These are phyloP conservation scores for Tinamus major DNA, from an alignment of 2,797 vertebrate genomes.

Conservation along the genomic window DNA sequence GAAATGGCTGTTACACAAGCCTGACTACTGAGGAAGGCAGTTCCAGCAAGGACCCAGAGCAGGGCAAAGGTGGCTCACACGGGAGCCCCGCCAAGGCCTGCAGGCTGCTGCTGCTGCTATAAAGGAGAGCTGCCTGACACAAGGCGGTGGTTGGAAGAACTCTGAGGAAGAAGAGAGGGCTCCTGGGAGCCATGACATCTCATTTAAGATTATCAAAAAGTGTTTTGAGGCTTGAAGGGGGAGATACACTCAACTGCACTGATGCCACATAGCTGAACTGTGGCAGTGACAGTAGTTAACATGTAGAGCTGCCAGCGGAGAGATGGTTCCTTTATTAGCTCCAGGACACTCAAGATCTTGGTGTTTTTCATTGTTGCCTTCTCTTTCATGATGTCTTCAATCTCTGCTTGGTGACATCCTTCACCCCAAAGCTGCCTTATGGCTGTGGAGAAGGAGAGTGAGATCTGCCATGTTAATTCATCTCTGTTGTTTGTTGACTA, in stretches of 20 bases:
- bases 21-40: neutral
- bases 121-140: neutral
- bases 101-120: neutral
- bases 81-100: neutral
- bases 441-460: conserved; percentile 71
- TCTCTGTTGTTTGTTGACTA: neutral
- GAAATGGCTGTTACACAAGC: neutral
- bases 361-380: conserved; percentile 71
- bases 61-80: neutral
- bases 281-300: conserved; percentile 83
- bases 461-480: conserved; percentile 15
- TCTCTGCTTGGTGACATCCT: conserved; percentile 77
- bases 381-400: conserved; percentile 87
- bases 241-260: conserved; percentile 83
- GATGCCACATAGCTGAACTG: conserved; percentile 91
- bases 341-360: conserved; percentile 78
- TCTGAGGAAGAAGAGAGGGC: neutral
- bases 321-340: conserved; percentile 78
- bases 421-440: conserved; percentile 83
- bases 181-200: neutral
- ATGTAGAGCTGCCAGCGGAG: conserved; percentile 86
- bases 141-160: neutral
- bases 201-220: neutral
- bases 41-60: neutral
- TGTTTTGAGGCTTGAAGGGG: neutral